A percentile compares a stretch with the other conserved stretches of the same genome.
Conservation (phyloP, 2,113 vertebrate genomes). For the human (Homo sapiens) region DNA sequence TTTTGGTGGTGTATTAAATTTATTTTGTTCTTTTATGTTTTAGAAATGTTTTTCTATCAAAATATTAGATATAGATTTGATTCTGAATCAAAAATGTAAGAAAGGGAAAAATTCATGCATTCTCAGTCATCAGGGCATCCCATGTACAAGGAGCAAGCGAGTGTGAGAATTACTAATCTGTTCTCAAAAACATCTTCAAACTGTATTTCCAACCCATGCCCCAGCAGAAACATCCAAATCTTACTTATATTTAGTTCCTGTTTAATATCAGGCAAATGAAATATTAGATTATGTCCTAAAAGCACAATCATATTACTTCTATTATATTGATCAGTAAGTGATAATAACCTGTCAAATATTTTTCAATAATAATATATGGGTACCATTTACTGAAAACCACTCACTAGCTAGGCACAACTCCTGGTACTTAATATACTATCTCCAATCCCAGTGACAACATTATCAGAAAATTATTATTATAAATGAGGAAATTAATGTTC, state of each 20-base stretch:
- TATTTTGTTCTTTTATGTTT: slow-evolving; percentile 25
- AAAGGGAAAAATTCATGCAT: background rate
- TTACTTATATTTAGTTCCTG: background rate
- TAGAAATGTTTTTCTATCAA: slow-evolving; percentile 1
- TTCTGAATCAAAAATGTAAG: background rate
- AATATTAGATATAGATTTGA: background rate
- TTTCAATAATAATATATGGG: background rate
- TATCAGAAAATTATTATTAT: slow-evolving; percentile 19
- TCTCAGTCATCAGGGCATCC: background rate
- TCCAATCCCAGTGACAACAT: background rate
- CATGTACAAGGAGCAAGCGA: background rate
- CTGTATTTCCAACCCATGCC: background rate
- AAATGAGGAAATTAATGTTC: background rate
- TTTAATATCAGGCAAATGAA: background rate
- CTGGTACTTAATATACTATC: background rate
- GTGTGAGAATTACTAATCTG: background rate
- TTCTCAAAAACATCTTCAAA: background rate
- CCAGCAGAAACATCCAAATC: background rate
- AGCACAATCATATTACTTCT: background rate
- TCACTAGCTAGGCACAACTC: background rate
- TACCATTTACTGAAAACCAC: background rate
- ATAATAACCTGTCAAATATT: background rate
- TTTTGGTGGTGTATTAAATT: slow-evolving; percentile 5
- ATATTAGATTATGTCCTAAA: background rate
- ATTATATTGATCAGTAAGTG: background rate